These are phyloP conservation scores for Pachycephus smyrnensis DNA, from an alignment of 2,888 invertebrate species.

Conservation along the genomic window DNA sequence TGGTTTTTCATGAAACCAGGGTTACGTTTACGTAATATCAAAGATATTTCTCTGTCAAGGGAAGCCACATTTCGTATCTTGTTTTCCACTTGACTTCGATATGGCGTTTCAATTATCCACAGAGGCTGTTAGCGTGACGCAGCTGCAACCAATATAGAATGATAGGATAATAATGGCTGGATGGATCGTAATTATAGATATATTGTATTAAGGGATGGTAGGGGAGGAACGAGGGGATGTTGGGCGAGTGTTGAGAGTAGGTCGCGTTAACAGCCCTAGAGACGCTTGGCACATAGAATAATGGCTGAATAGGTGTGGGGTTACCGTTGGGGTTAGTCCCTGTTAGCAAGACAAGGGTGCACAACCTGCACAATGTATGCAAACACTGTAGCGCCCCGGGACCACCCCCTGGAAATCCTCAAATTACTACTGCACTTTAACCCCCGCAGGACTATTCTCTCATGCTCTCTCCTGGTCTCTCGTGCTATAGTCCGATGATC, in stretches of 20 bases:
- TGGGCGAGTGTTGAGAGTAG: constrained; percentile 29
- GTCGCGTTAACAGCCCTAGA: constrained; percentile 58
- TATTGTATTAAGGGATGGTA: constrained; percentile 35
- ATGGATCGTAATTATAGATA: constrained; percentile 47
- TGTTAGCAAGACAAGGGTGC: constrained; percentile 55
- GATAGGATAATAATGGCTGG: constrained; percentile 46
- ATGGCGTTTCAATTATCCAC: neutral
- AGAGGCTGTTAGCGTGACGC: neutral
- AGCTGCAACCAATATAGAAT: constrained; percentile 30
- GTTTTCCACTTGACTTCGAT: neutral
- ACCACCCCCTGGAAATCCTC: constrained; percentile 52
- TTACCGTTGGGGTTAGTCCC: constrained; percentile 43
- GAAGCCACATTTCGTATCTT: neutral
- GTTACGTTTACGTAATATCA: neutral
- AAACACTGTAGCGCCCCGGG: constrained; percentile 53
- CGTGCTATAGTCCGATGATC: neutral
- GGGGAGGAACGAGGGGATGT: constrained; percentile 18
- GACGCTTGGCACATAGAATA: constrained; percentile 56
- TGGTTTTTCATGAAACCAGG: neutral
- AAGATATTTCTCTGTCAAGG: neutral
- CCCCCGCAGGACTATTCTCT: constrained; percentile 10
- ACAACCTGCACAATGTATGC: constrained; percentile 49
- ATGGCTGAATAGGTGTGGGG: constrained; percentile 42
- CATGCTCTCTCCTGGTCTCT: neutral
- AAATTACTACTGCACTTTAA: constrained; percentile 54